These are phyloP conservation scores for Stigmatopora argus DNA, from an alignment of 2,113 vertebrate species.

Conservation along the genomic window DNA sequence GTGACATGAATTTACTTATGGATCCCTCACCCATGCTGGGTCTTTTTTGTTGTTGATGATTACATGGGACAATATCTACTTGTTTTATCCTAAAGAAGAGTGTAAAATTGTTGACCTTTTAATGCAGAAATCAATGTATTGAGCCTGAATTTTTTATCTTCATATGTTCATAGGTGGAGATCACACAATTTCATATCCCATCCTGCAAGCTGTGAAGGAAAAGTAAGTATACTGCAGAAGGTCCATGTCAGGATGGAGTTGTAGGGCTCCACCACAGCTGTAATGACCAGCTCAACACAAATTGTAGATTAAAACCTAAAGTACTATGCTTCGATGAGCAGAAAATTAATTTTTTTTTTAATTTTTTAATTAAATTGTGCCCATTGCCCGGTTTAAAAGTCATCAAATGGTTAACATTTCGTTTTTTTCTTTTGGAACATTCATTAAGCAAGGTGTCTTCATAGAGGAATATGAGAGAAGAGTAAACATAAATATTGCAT, in stretches of 20 bases:
- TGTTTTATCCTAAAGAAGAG: neutral
- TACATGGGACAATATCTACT: neutral
- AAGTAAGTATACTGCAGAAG: conserved; percentile 72
- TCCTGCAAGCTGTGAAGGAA: conserved; percentile 83
- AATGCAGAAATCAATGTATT: too few species aligned
- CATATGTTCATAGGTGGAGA: conserved; percentile 79
- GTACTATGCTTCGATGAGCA: neutral
- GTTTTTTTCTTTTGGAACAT: too few species aligned
- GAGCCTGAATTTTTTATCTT: neutral
- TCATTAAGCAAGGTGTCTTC: neutral
- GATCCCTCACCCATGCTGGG: too few species aligned
- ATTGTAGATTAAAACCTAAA: neutral
- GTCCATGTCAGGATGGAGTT: conserved; percentile 42
- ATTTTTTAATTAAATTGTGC: too few species aligned
- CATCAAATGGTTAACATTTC: too few species aligned
- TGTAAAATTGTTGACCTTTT: neutral
- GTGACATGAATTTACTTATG: too few species aligned
- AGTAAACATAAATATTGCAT: neutral
- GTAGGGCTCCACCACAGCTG: conserved; percentile 84
- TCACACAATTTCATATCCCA: conserved; percentile 90
- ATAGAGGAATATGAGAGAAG: neutral
- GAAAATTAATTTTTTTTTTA: too few species aligned
- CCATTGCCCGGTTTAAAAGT: too few species aligned
- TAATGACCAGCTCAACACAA: conserved; percentile 17
- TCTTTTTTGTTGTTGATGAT: too few species aligned